These are phyloP conservation scores for Peromyscus maniculatus DNA, from an alignment of 2,113 vertebrate species.

Conservation along the genomic window DNA sequence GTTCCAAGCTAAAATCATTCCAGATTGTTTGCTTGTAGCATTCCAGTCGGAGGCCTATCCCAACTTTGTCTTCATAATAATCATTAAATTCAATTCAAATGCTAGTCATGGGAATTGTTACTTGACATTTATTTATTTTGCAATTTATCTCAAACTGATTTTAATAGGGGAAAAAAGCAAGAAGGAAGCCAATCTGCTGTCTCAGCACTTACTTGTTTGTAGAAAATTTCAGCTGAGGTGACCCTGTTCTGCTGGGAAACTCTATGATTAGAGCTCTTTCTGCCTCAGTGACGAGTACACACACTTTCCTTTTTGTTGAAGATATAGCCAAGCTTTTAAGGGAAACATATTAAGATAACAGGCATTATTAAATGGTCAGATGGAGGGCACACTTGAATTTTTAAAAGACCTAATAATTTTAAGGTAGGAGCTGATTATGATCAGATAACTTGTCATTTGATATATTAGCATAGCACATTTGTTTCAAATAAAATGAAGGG, in stretches of 20 bases:
- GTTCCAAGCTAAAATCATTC: conserved; percentile 63
- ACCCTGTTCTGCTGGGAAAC: conserved; percentile 81
- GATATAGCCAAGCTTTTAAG: conserved; percentile 60
- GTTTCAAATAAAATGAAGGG: conserved; percentile 56
- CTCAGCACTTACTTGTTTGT: conserved; percentile 83
- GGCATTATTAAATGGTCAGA: conserved; percentile 66
- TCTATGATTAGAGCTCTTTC: conserved; percentile 77
- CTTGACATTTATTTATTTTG: conserved; percentile 85
- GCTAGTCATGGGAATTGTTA: conserved; percentile 84
- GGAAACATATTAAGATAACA: conserved; percentile 71
- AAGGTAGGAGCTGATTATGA: conserved; percentile 58
- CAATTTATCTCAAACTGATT: conserved; percentile 82
- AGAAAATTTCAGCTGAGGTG: conserved; percentile 79
- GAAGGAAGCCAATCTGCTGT: conserved; percentile 76
- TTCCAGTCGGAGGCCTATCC: conserved; percentile 67
- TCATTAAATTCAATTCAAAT: conserved; percentile 81
- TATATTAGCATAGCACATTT: conserved; percentile 55
- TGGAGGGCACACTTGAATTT: conserved; percentile 41
- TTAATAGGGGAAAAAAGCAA: conserved; percentile 73
- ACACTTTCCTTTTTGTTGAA: conserved; percentile 66
- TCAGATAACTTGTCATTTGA: conserved; percentile 55
- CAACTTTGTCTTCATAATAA: conserved; percentile 84
- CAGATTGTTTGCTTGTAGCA: conserved; percentile 70
- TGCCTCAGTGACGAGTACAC: conserved; percentile 78
- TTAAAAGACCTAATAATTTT: conserved; percentile 68